Conservation (phyloP, 2,113 vertebrate genomes). For the Ranitomeya variabilis region DNA sequence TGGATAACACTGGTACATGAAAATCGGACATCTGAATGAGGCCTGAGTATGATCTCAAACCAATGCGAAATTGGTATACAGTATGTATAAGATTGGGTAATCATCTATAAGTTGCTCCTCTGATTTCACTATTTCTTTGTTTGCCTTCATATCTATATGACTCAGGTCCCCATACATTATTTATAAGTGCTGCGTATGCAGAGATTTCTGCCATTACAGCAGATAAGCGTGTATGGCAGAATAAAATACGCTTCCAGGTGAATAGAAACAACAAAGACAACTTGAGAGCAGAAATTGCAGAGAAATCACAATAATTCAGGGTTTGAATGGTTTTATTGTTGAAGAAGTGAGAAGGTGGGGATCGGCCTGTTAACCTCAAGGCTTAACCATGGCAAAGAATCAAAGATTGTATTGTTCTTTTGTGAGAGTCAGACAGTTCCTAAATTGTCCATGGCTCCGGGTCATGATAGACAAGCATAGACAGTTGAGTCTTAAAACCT, state of each 20-base stretch:
- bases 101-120: too few relatives aligned
- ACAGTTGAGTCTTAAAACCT: conserved; percentile 39
- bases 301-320: neutral
- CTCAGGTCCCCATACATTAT: conserved; percentile 3
- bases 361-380: conserved; percentile 24
- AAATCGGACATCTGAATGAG: too few relatives aligned
- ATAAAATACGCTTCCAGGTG: conserved; percentile 32
- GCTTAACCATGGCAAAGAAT: conserved; percentile 32
- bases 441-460: conserved; percentile 44
- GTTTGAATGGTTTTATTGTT: conserved; percentile 34
- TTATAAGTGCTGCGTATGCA: neutral
- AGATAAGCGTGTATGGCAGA: neutral
- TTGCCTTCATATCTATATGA: neutral
- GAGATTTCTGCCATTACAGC: conserved; percentile 12
- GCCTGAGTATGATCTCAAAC: too few relatives aligned
- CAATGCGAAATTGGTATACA: too few relatives aligned
- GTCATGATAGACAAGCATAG: conserved; percentile 49
- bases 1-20: too few relatives aligned
- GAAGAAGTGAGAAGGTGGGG: conserved; percentile 31
- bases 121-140: neutral
- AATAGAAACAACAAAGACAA: neutral
- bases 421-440: conserved; percentile 45
- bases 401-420: conserved; percentile 53
- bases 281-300: neutral
- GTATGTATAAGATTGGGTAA: too few relatives aligned